Percentiles rank a stretch among this genome's conserved stretches.
Conservation (phyloP, 2,797 vertebrate genomes). For the Mormyrops boulengeri region DNA sequence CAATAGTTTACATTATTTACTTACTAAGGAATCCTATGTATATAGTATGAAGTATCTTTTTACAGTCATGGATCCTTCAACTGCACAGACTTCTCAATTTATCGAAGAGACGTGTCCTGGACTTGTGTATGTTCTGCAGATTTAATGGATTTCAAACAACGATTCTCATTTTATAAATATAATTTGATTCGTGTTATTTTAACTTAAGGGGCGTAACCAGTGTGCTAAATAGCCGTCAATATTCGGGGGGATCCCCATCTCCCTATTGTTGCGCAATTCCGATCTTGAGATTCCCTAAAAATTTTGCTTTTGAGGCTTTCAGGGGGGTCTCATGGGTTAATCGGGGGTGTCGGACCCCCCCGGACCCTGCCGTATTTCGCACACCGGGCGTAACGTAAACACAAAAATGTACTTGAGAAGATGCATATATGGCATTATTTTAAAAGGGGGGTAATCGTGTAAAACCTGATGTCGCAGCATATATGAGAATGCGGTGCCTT, state of each 20-base stretch:
- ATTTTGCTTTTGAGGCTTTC: too few relatives aligned
- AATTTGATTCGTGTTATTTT: not conserved
- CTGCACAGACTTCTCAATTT: not conserved
- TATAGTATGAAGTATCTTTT: not conserved
- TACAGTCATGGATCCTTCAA: not conserved
- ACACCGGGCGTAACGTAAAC: not conserved
- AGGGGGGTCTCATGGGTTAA: too few relatives aligned
- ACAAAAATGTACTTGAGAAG: not conserved
- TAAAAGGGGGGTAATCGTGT: not conserved
- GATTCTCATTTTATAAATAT: not conserved
- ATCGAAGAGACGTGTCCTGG: not conserved
- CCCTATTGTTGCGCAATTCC: too few relatives aligned
- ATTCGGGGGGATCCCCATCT: too few relatives aligned
- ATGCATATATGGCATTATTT: not conserved
- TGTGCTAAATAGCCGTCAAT: too few relatives aligned
- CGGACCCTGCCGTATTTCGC: too few relatives aligned
- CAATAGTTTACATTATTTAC: not conserved
- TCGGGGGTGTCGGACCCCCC: too few relatives aligned
- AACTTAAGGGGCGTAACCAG: not conserved
- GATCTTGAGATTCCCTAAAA: too few relatives aligned
- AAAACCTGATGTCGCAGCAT: not conserved
- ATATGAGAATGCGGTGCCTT: not conserved
- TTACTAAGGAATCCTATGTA: not conserved
- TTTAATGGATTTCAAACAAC: not conserved
- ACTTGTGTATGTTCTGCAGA: not conserved